Conservation (phyloP, 2,888 invertebrate genomes). For the Drosophila lacicola region DNA sequence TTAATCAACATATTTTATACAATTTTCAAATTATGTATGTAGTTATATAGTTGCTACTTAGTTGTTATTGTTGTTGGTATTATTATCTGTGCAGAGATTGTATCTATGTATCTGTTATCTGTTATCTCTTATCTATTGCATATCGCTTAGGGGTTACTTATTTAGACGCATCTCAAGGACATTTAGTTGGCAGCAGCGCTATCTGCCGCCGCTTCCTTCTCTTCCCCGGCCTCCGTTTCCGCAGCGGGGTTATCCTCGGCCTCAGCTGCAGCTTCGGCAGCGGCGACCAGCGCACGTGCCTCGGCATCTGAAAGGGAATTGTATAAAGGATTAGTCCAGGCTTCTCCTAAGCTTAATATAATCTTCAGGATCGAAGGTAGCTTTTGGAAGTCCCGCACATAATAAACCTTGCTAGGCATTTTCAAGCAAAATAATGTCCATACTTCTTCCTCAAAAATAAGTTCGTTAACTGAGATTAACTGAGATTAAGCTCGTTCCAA, state of each 20-base stretch:
- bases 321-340: neutral
- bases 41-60: slow-evolving; percentile 25
- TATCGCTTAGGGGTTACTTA: slow-evolving; percentile 38
- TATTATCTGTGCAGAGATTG: slow-evolving; percentile 23
- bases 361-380: neutral
- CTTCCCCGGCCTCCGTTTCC: slow-evolving; percentile 51
- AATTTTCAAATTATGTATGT: slow-evolving; percentile 24
- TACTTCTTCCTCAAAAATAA: too few relatives aligned
- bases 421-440: too few relatives aligned
- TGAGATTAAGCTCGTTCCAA: too few relatives aligned
- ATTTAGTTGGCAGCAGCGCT: slow-evolving; percentile 46
- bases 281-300: slow-evolving; percentile 77
- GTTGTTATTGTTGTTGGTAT: slow-evolving; percentile 4
- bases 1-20: slow-evolving; percentile 33
- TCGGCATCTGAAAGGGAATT: slow-evolving; percentile 70
- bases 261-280: slow-evolving; percentile 67
- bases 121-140: slow-evolving; percentile 9
- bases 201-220: slow-evolving; percentile 36
- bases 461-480: too few relatives aligned
- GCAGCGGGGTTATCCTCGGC: slow-evolving; percentile 37
- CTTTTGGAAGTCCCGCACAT: too few relatives aligned
- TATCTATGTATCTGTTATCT: slow-evolving; percentile 6
- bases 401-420: too few relatives aligned
- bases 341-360: rapidly evolving
- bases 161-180: slow-evolving; percentile 16